Percentiles rank a stretch among this genome's conserved stretches.
Conservation (phyloP, 2,888 invertebrate species). For the Caenorhabditis sp. region DNA sequence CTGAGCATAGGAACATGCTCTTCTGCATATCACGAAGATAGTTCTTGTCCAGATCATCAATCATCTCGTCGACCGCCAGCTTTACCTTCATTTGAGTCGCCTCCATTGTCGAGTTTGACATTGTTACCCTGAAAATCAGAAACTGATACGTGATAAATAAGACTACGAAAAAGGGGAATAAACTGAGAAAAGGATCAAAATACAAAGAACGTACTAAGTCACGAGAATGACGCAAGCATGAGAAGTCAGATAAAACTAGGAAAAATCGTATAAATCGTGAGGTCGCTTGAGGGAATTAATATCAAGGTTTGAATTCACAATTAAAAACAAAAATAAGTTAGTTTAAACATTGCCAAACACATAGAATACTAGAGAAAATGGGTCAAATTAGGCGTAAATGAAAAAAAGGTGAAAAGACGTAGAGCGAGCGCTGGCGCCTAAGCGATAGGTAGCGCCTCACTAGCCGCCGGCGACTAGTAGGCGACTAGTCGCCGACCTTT, state of each 20-base stretch:
- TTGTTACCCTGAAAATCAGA: slow-evolving; percentile 40
- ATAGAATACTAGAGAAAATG: too few relatives aligned
- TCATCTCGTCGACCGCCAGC: slow-evolving; percentile 72
- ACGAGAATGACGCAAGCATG: slow-evolving; percentile 18
- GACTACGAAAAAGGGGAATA: neutral
- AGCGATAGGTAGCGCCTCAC: too few relatives aligned
- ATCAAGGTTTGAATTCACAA: too few relatives aligned
- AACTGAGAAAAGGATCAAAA: neutral
- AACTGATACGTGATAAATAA: neutral
- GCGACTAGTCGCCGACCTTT: too few relatives aligned
- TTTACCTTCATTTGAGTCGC: slow-evolving; percentile 71
- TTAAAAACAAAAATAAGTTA: too few relatives aligned
- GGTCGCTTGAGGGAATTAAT: neutral
- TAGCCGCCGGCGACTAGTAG: too few relatives aligned
- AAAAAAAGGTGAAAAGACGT: too few relatives aligned
- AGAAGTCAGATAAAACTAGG: neutral
- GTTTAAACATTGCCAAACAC: too few relatives aligned
- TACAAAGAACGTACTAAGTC: neutral
- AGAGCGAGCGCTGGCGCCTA: too few relatives aligned
- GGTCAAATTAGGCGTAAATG: too few relatives aligned
- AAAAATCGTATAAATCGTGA: neutral
- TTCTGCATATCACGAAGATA: slow-evolving; percentile 74
- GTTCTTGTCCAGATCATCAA: slow-evolving; percentile 70
- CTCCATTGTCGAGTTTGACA: slow-evolving; percentile 64
- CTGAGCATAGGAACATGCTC: slow-evolving; percentile 73